Percentiles rank a stretch among this genome's conserved stretches.
These are phyloP conservation scores for Diploscapter pachys DNA, from an alignment of 1,140 invertebrate species.

Conservation along the genomic window DNA sequence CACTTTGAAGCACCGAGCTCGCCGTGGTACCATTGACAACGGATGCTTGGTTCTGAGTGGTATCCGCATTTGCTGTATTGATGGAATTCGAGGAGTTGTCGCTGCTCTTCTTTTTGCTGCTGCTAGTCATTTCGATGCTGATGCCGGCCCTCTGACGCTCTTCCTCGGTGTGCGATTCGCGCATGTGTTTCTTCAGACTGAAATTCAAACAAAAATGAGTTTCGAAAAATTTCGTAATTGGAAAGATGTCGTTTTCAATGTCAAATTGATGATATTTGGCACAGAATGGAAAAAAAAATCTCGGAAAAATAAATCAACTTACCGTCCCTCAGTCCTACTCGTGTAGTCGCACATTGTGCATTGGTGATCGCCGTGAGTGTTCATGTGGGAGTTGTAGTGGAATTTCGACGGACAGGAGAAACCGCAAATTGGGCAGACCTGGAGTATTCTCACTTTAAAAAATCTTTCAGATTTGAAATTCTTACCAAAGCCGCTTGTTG, in stretches of 20 bases:
- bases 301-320: no score
- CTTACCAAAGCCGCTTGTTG: neutral
- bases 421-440: constrained; percentile 58
- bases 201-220: no score
- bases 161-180: constrained; percentile 62
- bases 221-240: no score
- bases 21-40: no score
- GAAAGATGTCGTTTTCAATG: no score
- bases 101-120: neutral
- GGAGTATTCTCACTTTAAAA: neutral
- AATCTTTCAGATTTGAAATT: no score
- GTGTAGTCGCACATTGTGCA: constrained; percentile 66
- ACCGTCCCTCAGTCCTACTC: constrained; percentile 64
- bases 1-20: no score
- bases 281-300: no score
- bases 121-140: constrained; percentile 44
- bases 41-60: no score
- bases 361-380: constrained; percentile 63
- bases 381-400: constrained; percentile 64
- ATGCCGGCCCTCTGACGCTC: constrained; percentile 42
- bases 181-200: constrained; percentile 65
- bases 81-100: constrained; percentile 49
- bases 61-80: no score
- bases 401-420: constrained; percentile 57
- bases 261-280: no score